Base-by-base conservation (phyloP, 2,113 vertebrate species). In the Odontophorus gujanensis region DNA sequence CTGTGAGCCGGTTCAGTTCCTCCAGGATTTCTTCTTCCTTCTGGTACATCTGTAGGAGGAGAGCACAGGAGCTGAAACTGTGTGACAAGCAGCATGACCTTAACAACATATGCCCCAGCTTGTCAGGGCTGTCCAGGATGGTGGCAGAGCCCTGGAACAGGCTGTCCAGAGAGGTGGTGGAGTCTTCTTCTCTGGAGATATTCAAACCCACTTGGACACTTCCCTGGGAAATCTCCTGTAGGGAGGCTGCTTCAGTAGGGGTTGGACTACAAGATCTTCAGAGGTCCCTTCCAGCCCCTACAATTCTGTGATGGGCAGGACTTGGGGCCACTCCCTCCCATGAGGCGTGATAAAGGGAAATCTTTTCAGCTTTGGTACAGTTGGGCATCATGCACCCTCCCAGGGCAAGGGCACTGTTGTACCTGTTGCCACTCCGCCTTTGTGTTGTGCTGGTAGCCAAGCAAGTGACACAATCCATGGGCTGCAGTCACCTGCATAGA, bases 381-480 rank as follows among this genome's bases (percentile, higher is more conserved):
- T n/a, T 13, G 30, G n/a, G 15, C 40, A 18, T 30, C 11, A 7
- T 11, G 11, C 42, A 9, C 11, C 26, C 19, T 12, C 7, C 34
- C 45, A 2, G 30, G 10, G 1, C n/a, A 62, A 2, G 26, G 38
- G 21, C 36, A 22, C 2, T 6, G 4, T 28, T 61, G 5, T 94
- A 99, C 99, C 98, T 99, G 97, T 7, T 92, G 92, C 98, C 98
- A 99, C 30, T 98, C 97, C 8, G 96, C 92, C 36, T 98, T 95
- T 0, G 98, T 98, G 79, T 97, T 93, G 20, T 99, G 99, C 75
- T 97, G 98, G 97, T 99, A 99, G 47, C 99, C 99, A 43, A 99
- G 95, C 36, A 99, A 96, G 66, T 99, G 99, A 89, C 99, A 99
- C 82, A 99, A 97, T 5, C 99, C 99, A 9, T 99, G 99, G 30